Conservation (phyloP, 1,140 invertebrate genomes). For the Zeugodacus cucurbitae region DNA sequence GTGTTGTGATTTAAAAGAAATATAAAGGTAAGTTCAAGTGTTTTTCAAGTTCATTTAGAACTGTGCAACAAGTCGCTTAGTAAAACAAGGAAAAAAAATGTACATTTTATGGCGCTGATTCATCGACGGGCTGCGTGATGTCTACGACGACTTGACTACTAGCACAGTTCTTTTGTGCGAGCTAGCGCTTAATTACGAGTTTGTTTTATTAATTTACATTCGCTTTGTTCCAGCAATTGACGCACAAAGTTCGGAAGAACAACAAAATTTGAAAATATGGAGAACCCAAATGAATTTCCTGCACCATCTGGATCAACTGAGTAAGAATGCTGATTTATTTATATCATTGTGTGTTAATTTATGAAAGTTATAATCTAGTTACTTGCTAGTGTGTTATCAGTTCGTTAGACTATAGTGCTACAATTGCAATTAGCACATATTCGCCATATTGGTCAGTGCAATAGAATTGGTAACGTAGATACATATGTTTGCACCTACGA, state of each 20-base stretch:
- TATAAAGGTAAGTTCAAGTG: neutral
- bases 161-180: neutral
- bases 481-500: neutral
- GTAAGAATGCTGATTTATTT: slow-evolving; percentile 35
- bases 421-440: neutral
- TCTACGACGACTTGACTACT: neutral
- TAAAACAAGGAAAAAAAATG: neutral
- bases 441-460: slow-evolving; percentile 3
- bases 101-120: neutral
- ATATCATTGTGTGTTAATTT: neutral
- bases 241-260: slow-evolving; percentile 10
- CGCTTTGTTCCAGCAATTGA: slow-evolving; percentile 2
- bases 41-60: neutral
- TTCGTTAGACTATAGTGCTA: neutral
- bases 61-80: slow-evolving; percentile 10
- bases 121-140: neutral
- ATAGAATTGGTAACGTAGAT: neutral
- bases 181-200: neutral
- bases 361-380: too few species aligned
- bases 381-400: neutral
- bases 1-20: neutral
- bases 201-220: slow-evolving; percentile 8
- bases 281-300: slow-evolving; percentile 40
- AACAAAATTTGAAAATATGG: slow-evolving; percentile 20
- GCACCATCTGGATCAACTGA: slow-evolving; percentile 38